Evolutionary conservation across 2,113 vertebrate species (phyloP).

Genomic region (Pseudopipra pipra): DNA sequence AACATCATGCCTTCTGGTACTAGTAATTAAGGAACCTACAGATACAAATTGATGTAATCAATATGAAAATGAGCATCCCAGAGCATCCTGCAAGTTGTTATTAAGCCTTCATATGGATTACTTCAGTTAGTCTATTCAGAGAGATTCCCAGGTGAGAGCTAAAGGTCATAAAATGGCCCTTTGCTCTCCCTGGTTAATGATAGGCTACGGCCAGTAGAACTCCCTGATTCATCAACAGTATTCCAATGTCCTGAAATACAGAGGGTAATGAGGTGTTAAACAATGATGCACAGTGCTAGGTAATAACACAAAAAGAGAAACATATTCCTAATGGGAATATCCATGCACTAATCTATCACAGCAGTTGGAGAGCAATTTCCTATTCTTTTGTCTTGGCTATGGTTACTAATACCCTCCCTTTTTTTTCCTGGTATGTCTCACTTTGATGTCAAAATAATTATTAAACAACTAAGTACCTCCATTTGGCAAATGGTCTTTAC

Average conservation of each 20-base stretch:
- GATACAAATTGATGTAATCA: neutral
- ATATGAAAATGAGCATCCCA: neutral
- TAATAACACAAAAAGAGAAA: neutral
- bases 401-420: neutral
- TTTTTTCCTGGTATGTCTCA: neutral
- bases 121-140: neutral
- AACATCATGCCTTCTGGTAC: neutral
- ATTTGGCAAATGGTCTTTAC: neutral
- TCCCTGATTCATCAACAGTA: neutral
- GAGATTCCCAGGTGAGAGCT: neutral
- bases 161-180: neutral
- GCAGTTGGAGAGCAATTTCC: neutral
- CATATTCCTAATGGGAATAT: neutral
- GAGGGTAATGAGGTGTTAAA: neutral
- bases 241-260: neutral
- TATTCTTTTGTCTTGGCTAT: neutral
- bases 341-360: neutral
- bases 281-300: neutral
- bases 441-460: neutral
- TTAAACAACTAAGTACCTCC: neutral
- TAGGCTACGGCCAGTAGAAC: neutral
- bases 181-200: slow-evolving; percentile 30
- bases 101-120: neutral
- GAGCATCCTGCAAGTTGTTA: neutral
- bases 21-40: neutral